Percentiles rank a stretch among this genome's conserved stretches.
These are phyloP conservation scores for Buceros bicornis DNA, from an alignment of 2,797 vertebrate genomes.

Conservation along the genomic window DNA sequence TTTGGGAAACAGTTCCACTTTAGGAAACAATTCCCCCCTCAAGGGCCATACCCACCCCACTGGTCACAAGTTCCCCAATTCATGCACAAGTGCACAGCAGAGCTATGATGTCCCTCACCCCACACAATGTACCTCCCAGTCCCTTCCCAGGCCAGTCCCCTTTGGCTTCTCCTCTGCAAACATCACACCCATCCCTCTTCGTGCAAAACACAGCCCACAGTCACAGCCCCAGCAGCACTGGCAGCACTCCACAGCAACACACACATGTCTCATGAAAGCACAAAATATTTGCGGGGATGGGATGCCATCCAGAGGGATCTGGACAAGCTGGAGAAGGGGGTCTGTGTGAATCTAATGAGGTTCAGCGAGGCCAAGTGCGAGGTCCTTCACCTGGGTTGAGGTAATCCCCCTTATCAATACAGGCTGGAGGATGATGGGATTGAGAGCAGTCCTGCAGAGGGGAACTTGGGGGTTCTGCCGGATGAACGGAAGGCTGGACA, in stretches of 20 bases:
- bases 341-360: neutral
- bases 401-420: neutral
- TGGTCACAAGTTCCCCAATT: neutral
- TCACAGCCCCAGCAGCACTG: neutral
- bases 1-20: neutral
- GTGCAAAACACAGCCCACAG: neutral
- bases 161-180: neutral
- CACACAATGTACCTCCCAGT: fast-evolving
- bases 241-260: fast-evolving
- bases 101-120: neutral
- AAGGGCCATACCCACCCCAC: neutral
- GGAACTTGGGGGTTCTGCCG: neutral
- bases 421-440: neutral
- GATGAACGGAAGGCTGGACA: neutral
- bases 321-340: no score
- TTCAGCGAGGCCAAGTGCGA: neutral
- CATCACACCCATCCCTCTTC: neutral
- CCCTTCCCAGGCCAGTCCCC: neutral
- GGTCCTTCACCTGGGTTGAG: neutral
- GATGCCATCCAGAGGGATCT: no score
- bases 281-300: neutral
- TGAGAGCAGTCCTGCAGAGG: neutral
- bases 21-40: neutral
- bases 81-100: fast-evolving
- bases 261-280: fast-evolving